Percentiles rank a stretch among this genome's conserved stretches.
Evolutionary conservation across 2,888 invertebrate species (phyloP).

Genomic region (Lasioglossum marginatum): DNA sequence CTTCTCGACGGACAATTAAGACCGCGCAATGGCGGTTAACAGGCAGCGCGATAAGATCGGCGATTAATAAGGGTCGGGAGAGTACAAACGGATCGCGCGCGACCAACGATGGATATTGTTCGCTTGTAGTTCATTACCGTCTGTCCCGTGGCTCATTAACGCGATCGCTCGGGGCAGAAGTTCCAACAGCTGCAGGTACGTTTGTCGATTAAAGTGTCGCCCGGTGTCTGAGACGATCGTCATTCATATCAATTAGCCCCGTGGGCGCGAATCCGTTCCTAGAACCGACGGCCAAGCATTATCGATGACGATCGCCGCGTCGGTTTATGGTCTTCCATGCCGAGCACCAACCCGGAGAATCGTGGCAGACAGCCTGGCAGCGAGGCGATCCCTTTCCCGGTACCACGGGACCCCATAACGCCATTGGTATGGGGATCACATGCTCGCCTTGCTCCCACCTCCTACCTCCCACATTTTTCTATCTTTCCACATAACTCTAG

Average conservation of each 20-base stretch:
- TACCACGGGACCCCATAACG: conserved; percentile 58
- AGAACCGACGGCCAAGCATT: conserved; percentile 55
- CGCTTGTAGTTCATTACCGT: conserved; percentile 20
- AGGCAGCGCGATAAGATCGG: conserved; percentile 44
- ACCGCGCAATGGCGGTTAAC: conserved; percentile 43
- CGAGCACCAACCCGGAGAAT: conserved; percentile 55
- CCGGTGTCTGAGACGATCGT: conserved; percentile 35
- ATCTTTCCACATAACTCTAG: neutral
- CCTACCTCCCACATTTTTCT: conserved; percentile 36
- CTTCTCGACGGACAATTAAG: conserved; percentile 29
- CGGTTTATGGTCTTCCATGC: conserved; percentile 68
- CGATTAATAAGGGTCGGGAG: conserved; percentile 40
- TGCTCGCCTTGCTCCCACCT: conserved; percentile 9
- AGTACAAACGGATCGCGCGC: conserved; percentile 11
- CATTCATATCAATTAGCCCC: conserved; percentile 61
- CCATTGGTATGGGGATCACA: conserved; percentile 73
- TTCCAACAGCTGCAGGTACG: conserved; percentile 1
- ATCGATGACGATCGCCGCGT: conserved; percentile 64
- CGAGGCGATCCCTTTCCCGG: conserved; percentile 77
- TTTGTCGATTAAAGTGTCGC: conserved; percentile 29
- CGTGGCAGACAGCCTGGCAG: conserved; percentile 83
- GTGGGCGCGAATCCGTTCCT: conserved; percentile 60
- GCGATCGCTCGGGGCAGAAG: neutral
- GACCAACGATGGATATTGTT: neutral
- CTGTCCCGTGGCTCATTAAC: conserved; percentile 15